Base-by-base conservation (phyloP, 2,888 invertebrate species). In the Xylota segnis region DNA sequence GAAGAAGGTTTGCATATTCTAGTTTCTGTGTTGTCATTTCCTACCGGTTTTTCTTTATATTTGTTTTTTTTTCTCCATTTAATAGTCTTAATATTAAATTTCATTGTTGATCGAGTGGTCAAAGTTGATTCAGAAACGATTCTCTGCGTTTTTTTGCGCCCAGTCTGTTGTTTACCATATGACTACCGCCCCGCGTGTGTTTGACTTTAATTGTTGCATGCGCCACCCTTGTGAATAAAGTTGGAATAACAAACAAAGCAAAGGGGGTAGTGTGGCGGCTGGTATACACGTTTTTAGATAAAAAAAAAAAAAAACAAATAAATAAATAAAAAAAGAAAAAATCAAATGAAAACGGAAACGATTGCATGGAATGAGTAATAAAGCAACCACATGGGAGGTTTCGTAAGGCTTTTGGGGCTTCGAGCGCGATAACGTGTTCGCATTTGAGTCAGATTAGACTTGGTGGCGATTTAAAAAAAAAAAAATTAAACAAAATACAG, bases 151-250 rank as follows among this genome's bases (percentile, higher is more conserved):
- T 27, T 61, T 40, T 5, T 56, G n/a, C 68, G 16, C 50, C 1
- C 2, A 23, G 10, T 50, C 50, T 50, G n/a, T n/a, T 77, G 74
- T 63, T 43, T 50, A 54, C 66, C 71, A 50, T 40, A 79, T 56
- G 61, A 47, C 63, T 50, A 43, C 37, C 50, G 70, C 45, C 34
- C 37, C 50, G 70, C 45, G 66, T 65, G 63, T 76, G 43, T 71
- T 66, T 66, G 23, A 18, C 23, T 66, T 83, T 74, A 74, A 78
- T 79, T 68, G 68, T 63, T 83, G 65, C 74, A 83, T 79, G 78
- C 68, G 71, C 72, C 32, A 72, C 40, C 68, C 40, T 4, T 27
- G n/a, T 34, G 37, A 63, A 47, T 56, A 14, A 23, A 23, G 16
- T 16, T 12, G 12, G 34, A 68, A 50, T 6, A 37, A 66, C 16